Evolutionary conservation across 1,140 invertebrate species (phyloP).

Genomic region (Pseudomyrmex sp.): DNA sequence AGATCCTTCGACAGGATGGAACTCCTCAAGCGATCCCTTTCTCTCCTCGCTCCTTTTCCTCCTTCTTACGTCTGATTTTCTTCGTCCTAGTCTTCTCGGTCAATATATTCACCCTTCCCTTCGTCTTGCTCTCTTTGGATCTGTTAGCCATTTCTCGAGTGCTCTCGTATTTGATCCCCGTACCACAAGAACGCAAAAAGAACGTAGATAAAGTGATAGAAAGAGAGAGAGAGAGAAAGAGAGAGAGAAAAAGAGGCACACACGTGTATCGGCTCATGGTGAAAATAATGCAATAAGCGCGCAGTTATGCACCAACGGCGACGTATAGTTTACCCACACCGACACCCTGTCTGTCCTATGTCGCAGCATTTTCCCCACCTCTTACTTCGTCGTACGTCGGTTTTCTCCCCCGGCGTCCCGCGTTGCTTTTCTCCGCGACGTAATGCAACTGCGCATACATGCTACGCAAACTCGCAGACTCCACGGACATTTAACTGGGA

Average conservation of each 20-base stretch:
- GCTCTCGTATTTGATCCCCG: conserved; percentile 60
- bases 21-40: conserved; percentile 29
- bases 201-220: too few relatives aligned
- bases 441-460: conserved; percentile 41
- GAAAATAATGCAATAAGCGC: conserved; percentile 73
- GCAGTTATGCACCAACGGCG: conserved; percentile 70
- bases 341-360: conserved; percentile 45
- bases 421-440: conserved; percentile 17
- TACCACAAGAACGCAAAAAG: conserved; percentile 12
- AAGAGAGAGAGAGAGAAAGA: background rate
- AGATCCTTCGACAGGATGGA: conserved; percentile 63
- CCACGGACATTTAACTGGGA: conserved; percentile 71
- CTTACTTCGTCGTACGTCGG: conserved; percentile 8
- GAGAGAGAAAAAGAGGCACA: conserved; percentile 27
- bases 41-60: conserved; percentile 11
- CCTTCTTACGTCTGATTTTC: background rate
- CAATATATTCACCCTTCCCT: background rate
- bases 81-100: background rate
- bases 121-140: conserved; percentile 36
- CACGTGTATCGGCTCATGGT: conserved; percentile 71
- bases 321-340: conserved; percentile 64
- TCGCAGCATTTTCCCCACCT: background rate
- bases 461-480: conserved; percentile 52
- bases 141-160: conserved; percentile 12
- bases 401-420: conserved; percentile 39